These are phyloP conservation scores for Pseudorasbora parva DNA, from an alignment of 2,113 vertebrate species.

Conservation along the genomic window DNA sequence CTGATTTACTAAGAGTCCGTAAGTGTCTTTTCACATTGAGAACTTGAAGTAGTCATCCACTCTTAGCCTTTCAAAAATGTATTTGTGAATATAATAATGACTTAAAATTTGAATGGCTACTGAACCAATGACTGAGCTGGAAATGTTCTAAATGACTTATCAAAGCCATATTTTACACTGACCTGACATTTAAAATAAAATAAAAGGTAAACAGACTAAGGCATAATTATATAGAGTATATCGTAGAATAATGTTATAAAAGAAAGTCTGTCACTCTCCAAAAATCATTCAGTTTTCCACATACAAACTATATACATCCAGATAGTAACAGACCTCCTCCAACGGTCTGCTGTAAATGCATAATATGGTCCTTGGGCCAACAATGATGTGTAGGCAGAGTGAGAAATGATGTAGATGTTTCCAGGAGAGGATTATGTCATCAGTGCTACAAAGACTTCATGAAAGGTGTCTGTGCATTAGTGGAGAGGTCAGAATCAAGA, in stretches of 20 bases:
- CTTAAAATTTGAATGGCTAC: neutral
- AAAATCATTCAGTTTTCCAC: neutral
- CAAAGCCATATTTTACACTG: neutral
- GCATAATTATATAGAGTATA: neutral
- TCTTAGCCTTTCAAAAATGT: conserved; percentile 11
- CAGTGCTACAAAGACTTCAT: neutral
- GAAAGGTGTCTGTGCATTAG: neutral
- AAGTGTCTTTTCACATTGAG: neutral
- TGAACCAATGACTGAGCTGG: neutral
- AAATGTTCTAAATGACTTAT: neutral
- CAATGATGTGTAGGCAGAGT: neutral
- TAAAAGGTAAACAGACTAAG: neutral
- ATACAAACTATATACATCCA: neutral
- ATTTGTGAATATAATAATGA: conserved; percentile 5
- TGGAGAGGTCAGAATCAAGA: neutral
- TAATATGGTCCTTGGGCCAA: neutral
- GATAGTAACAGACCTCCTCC: neutral
- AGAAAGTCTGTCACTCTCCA: neutral
- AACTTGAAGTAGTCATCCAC: neutral
- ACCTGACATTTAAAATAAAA: neutral
- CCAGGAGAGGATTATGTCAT: neutral
- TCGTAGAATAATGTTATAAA: neutral
- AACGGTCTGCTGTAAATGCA: neutral
- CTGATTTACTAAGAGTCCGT: conserved; percentile 10
- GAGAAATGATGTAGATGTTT: neutral